Evolutionary conservation across 2,888 invertebrate species (phyloP).

Genomic region (Palloptera scutellata): DNA sequence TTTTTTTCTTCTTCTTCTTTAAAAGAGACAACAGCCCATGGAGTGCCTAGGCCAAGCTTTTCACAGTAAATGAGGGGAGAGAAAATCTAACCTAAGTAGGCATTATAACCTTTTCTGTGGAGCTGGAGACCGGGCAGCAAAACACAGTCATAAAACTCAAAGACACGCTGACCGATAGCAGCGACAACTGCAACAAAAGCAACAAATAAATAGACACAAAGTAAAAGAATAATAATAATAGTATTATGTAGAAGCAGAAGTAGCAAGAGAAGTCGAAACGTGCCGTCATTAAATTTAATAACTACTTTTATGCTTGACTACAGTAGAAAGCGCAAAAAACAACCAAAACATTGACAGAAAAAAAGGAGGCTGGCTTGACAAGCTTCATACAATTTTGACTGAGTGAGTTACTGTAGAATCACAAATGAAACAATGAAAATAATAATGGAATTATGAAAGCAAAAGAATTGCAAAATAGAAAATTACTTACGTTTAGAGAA

Average conservation of each 20-base stretch:
- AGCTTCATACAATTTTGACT: constrained; percentile 12
- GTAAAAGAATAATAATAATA: not conserved
- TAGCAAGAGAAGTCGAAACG: constrained; percentile 41
- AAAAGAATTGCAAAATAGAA: not conserved
- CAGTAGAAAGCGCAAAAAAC: not conserved
- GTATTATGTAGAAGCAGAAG: constrained; percentile 32
- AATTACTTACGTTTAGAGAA: not conserved
- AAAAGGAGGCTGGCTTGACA: not conserved
- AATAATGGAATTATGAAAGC: not conserved
- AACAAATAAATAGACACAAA: not conserved
- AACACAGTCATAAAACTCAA: too few relatives aligned
- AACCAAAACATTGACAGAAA: not conserved
- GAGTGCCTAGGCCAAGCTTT: too few relatives aligned
- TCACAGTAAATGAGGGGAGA: too few relatives aligned
- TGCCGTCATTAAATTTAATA: constrained; percentile 59
- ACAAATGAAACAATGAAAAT: not conserved
- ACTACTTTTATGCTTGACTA: constrained; percentile 28
- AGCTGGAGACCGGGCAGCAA: too few relatives aligned
- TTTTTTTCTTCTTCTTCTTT: too few relatives aligned
- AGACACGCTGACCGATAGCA: too few relatives aligned
- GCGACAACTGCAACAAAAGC: constrained; percentile 26
- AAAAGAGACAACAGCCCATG: too few relatives aligned
- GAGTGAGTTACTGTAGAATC: constrained; percentile 15
- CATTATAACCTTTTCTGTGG: too few relatives aligned
- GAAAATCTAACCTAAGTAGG: too few relatives aligned